Evolutionary conservation across 1,140 invertebrate species (phyloP).

Genomic region (Rhizoglyphus robini): DNA sequence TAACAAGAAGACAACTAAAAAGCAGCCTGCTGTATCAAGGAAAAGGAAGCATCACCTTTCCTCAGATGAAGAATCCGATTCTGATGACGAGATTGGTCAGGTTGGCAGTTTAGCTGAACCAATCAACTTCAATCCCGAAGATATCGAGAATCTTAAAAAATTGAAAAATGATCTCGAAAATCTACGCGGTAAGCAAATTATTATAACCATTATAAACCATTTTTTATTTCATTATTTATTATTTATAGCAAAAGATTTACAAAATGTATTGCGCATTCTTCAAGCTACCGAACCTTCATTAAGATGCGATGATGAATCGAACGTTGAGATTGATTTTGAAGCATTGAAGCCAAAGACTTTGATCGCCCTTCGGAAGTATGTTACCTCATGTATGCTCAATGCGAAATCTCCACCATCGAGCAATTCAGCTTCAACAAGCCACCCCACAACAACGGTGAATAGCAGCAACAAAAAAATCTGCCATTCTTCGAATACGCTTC

Average conservation of each 20-base stretch:
- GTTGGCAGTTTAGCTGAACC: neutral
- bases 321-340: constrained; percentile 19
- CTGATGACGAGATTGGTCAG: neutral
- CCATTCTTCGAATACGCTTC: neutral
- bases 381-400: constrained; percentile 18
- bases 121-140: constrained; percentile 12
- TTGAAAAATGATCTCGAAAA: constrained; percentile 20
- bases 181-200: neutral
- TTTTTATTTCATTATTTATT: neutral
- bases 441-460: neutral
- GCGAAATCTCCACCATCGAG: neutral
- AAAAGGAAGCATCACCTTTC: neutral
- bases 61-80: neutral
- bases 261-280: constrained; percentile 19
- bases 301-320: constrained; percentile 12
- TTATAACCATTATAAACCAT: neutral
- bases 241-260: constrained; percentile 14
- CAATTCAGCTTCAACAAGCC: neutral
- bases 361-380: constrained; percentile 14
- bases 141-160: constrained; percentile 13
- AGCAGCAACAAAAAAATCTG: neutral
- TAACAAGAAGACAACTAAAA: neutral
- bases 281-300: constrained; percentile 15
- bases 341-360: constrained; percentile 2
- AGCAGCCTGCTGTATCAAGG: neutral